Evolutionary conservation across 2,888 invertebrate genomes (phyloP).

Genomic region (Subacronicta megacephala): DNA sequence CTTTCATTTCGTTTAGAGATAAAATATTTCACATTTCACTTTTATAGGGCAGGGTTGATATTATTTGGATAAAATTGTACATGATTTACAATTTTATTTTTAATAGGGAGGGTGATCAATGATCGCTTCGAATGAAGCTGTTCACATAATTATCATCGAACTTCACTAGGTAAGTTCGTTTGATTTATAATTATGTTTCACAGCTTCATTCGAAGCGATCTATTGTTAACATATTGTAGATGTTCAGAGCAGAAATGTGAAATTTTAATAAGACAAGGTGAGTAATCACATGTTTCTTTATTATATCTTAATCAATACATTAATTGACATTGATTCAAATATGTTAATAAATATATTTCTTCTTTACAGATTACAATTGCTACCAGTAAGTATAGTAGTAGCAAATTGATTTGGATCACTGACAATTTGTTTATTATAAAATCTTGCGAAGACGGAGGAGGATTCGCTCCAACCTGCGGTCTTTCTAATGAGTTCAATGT

Average conservation of each 20-base stretch:
- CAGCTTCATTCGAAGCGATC: too few species aligned
- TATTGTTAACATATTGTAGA: constrained; percentile 1
- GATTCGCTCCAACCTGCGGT: too few species aligned
- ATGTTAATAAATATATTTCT: not conserved
- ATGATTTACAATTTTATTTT: too few species aligned
- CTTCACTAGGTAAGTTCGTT: constrained; percentile 13
- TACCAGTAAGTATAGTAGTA: not conserved
- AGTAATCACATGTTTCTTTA: not conserved
- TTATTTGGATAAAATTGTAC: not conserved
- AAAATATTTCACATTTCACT: not conserved
- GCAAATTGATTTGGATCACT: constrained; percentile 11
- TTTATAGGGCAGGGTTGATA: not conserved
- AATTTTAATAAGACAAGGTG: not conserved
- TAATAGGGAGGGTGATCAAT: not conserved
- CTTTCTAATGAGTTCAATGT: constrained; percentile 7
- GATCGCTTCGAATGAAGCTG: too few species aligned
- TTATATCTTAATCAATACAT: too few species aligned
- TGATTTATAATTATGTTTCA: constrained; percentile 12
- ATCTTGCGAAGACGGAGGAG: constrained; percentile 12
- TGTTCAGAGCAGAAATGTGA: constrained; percentile 5
- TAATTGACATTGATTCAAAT: not conserved
- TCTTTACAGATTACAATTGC: not conserved
- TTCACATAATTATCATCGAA: constrained; percentile 12
- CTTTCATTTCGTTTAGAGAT: not conserved
- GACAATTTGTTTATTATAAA: constrained; percentile 13